Conservation (phyloP, 2,113 vertebrate genomes). For the Loxodonta africana region DNA sequence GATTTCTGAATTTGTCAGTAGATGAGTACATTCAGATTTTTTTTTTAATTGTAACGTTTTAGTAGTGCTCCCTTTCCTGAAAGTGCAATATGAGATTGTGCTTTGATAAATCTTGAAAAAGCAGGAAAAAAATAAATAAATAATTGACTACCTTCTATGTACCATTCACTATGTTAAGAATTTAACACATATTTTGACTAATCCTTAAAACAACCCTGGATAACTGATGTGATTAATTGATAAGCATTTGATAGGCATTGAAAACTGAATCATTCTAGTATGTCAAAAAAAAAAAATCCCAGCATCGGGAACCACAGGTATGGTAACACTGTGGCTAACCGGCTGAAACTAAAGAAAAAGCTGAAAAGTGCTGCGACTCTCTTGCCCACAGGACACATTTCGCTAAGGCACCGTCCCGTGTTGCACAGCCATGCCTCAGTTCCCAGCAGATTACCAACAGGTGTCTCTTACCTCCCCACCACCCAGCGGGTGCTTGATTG, state of each 20-base stretch:
- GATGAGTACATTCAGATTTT: neutral
- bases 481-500: neutral
- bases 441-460: no score
- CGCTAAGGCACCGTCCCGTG: rapidly evolving
- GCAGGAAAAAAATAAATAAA: neutral
- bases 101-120: neutral
- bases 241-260: neutral
- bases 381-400: neutral
- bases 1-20: neutral
- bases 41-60: neutral
- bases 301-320: neutral
- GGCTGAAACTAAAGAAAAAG: neutral
- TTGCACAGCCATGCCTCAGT: rapidly evolving
- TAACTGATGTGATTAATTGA: neutral
- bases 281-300: neutral
- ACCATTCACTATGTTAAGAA: neutral
- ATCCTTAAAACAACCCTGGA: neutral
- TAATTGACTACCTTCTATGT: neutral
- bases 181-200: neutral
- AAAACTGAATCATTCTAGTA: neutral
- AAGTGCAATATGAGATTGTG: neutral
- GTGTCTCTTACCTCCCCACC: neutral
- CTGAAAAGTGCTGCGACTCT: neutral
- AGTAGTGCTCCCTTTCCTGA: neutral
- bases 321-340: neutral